A percentile compares a stretch with the other conserved stretches of the same genome.
phyloP scores from a whole-genome alignment of 2,113 vertebrate genomes.

The Isurus oxyrinchus region DNA sequence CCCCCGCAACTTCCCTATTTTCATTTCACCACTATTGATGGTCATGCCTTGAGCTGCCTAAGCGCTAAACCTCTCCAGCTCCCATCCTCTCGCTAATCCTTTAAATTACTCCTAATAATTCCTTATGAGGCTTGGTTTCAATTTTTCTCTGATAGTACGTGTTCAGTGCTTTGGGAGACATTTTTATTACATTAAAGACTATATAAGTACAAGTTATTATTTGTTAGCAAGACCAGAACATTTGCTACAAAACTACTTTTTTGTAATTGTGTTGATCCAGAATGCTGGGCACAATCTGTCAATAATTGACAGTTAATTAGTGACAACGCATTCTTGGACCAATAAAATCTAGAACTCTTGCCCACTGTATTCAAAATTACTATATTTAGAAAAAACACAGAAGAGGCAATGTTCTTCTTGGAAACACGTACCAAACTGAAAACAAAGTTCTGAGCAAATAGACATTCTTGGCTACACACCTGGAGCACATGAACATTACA shows the following conservation, averaged over 20 bases:
- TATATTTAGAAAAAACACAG: not conserved
- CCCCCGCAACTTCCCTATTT: not conserved
- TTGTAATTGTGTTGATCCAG: not conserved
- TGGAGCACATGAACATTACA: not conserved
- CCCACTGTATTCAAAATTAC: not conserved
- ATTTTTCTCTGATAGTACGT: not conserved
- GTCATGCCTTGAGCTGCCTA: not conserved
- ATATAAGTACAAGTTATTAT: not conserved
- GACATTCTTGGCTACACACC: not conserved
- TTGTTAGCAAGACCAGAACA: not conserved
- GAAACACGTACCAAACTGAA: not conserved
- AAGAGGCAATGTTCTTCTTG: not conserved
- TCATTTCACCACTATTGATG: not conserved
- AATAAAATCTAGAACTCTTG: not conserved
- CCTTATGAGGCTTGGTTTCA: not conserved
- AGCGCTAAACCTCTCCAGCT: not conserved
- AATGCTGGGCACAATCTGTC: not conserved
- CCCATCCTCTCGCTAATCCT: not conserved
- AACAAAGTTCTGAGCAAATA: not conserved
- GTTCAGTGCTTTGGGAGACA: not conserved
- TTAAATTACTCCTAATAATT: not conserved
- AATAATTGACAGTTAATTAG: constrained; percentile 16
- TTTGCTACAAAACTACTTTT: not conserved
- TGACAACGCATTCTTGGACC: not conserved
- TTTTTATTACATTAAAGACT: not conserved